Evolutionary conservation across 2,113 vertebrate genomes (phyloP).

Genomic region (Atrichornis clamosus): DNA sequence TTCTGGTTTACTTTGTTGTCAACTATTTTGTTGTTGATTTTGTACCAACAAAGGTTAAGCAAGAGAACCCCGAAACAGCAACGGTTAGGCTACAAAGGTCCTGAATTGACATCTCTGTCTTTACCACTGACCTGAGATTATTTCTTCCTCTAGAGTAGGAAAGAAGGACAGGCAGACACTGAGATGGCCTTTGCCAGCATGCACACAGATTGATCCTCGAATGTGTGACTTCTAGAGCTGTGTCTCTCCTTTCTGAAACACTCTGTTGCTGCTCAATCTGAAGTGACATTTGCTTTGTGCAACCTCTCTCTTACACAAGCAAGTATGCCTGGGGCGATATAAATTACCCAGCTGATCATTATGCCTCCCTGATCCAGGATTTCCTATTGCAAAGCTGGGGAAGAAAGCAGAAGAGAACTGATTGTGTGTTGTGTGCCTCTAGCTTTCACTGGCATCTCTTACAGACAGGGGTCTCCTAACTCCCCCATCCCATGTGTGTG

Average conservation of each 20-base stretch:
- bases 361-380: not conserved
- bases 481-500: fast-evolving
- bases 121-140: not conserved
- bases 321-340: fast-evolving
- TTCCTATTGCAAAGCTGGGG: not conserved
- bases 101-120: not conserved
- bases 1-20: not conserved
- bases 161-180: not conserved
- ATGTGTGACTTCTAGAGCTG: not conserved
- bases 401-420: not conserved
- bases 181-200: not conserved
- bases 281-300: not conserved
- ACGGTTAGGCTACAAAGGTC: not conserved
- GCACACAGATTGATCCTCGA: not conserved
- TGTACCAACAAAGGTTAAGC: not conserved
- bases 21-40: not conserved
- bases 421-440: not conserved
- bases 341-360: not conserved
- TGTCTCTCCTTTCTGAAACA: not conserved
- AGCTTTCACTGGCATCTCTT: not conserved
- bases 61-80: not conserved
- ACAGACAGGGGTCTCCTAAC: not conserved
- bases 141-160: not conserved
- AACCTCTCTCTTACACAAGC: not conserved
- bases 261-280: not conserved